A percentile compares a stretch with the other conserved stretches of the same genome.
phyloP scores from a whole-genome alignment of 2,113 vertebrate species.

The Hyperopisus bebe region DNA sequence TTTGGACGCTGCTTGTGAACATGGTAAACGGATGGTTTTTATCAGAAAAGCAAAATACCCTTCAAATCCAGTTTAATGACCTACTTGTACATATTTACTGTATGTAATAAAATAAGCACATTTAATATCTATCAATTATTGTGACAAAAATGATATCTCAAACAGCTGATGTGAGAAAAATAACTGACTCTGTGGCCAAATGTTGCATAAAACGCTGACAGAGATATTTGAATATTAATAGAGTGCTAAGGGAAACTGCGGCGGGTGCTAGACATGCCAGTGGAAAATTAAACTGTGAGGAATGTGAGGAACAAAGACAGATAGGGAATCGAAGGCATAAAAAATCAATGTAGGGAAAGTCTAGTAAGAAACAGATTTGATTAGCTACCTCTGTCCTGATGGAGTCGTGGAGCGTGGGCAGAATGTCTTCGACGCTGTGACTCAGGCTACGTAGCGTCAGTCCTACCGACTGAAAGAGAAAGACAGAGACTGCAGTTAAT shows the following conservation, averaged over 20 bases:
- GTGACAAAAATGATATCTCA: background rate
- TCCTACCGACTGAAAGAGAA: slow-evolving; percentile 71
- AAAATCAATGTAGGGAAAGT: background rate
- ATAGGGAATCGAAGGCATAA: background rate
- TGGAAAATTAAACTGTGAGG: background rate
- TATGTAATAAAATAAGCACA: background rate
- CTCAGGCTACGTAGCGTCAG: slow-evolving; percentile 80
- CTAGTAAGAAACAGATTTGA: background rate
- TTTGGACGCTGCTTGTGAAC: background rate
- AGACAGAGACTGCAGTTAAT: background rate
- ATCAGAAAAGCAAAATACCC: background rate
- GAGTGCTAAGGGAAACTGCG: background rate
- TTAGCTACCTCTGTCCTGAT: slow-evolving; percentile 74
- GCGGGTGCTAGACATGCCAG: no score
- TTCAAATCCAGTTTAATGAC: background rate
- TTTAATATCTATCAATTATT: background rate
- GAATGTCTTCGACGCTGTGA: slow-evolving; percentile 76
- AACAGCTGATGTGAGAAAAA: background rate
- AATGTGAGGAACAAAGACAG: background rate
- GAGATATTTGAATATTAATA: background rate
- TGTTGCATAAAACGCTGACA: background rate
- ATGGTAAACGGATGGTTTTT: background rate
- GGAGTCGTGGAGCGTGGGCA: slow-evolving; percentile 72
- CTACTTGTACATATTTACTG: background rate
- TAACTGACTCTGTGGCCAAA: background rate